Evolutionary conservation across 2,113 vertebrate genomes (phyloP).

Genomic region (Taxidea taxus): DNA sequence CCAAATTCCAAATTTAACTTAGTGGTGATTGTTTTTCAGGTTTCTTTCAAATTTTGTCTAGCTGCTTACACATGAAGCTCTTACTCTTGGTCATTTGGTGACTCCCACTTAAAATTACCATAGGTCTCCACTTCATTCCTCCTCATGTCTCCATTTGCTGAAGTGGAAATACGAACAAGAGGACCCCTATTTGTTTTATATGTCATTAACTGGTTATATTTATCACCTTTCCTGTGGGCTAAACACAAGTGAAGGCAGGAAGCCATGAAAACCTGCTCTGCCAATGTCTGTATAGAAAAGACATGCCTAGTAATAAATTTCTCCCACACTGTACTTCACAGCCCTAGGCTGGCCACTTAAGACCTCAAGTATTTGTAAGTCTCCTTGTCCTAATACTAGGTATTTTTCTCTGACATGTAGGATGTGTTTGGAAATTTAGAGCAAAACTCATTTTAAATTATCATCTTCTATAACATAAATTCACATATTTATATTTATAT

Average conservation of each 20-base stretch:
- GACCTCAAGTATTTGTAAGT: slow-evolving; percentile 52
- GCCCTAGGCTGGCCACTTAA: background rate
- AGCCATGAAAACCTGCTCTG: background rate
- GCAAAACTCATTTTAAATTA: slow-evolving; percentile 76
- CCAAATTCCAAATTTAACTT: background rate
- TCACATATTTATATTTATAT: slow-evolving; percentile 69
- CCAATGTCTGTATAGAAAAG: background rate
- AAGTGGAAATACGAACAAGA: background rate
- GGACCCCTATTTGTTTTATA: background rate
- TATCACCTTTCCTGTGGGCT: background rate
- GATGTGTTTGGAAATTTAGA: slow-evolving; percentile 7
- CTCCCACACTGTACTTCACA: background rate
- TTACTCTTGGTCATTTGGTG: background rate
- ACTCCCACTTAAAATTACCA: background rate
- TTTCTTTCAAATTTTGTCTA: background rate
- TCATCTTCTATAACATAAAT: slow-evolving; percentile 69
- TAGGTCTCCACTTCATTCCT: background rate
- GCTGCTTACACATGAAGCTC: background rate
- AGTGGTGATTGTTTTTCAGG: background rate
- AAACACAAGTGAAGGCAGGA: background rate
- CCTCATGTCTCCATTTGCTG: background rate
- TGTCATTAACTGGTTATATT: background rate
- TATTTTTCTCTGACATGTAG: slow-evolving; percentile 47
- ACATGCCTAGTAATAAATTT: background rate
- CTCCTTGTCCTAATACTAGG: slow-evolving; percentile 32